These are phyloP conservation scores for Laterallus jamaicensis DNA, from an alignment of 2,113 vertebrate species.

Conservation along the genomic window DNA sequence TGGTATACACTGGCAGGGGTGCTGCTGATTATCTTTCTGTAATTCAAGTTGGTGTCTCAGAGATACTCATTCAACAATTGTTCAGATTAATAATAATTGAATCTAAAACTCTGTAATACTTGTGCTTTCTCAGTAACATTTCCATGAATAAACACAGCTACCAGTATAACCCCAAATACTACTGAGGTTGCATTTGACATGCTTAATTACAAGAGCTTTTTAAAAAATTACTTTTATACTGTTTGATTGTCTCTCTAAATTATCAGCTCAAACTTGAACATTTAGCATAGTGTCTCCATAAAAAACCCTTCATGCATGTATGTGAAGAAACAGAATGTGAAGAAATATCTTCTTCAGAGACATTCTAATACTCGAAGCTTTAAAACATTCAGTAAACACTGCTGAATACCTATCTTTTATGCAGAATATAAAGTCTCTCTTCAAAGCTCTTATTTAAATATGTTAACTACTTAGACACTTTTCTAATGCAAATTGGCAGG, in stretches of 20 bases:
- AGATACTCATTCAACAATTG: not conserved
- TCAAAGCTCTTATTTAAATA: constrained; percentile 56
- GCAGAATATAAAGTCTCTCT: constrained; percentile 20
- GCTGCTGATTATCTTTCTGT: not conserved
- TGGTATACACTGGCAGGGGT: not conserved
- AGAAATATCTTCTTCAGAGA: constrained; percentile 3
- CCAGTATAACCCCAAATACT: not conserved
- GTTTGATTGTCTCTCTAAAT: not conserved
- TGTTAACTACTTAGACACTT: constrained; percentile 51
- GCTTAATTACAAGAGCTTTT: not conserved
- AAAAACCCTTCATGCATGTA: not conserved
- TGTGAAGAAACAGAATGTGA: not conserved
- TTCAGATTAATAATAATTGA: not conserved
- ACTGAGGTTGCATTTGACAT: not conserved
- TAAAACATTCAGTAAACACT: constrained; percentile 12
- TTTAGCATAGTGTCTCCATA: not conserved
- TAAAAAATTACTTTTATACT: not conserved
- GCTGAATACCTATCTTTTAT: constrained; percentile 32
- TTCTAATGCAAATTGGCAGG: constrained; percentile 49
- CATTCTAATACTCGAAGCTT: not conserved
- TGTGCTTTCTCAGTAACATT: not conserved
- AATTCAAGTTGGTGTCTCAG: not conserved
- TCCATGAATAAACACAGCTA: not conserved
- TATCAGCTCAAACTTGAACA: not conserved
- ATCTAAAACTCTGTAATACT: not conserved